phyloP scores from a whole-genome alignment of 1,140 invertebrate species.

The Oryzaephilus surinamensis region DNA sequence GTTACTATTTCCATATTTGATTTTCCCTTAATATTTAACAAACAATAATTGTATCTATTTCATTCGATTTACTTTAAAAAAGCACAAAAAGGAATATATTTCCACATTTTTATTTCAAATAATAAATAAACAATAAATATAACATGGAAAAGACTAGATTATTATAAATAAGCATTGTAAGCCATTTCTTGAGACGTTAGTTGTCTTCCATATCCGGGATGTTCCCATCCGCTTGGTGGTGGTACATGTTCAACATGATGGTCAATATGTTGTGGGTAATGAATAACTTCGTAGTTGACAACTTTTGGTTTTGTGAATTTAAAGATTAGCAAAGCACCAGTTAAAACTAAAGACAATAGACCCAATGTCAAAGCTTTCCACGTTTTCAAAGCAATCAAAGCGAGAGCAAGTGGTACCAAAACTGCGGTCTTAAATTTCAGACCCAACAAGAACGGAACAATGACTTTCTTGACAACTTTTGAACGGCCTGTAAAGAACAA shows the following conservation, averaged over 20 bases:
- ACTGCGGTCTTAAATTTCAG: constrained; percentile 76
- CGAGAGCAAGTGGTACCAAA: constrained; percentile 64
- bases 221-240: constrained; percentile 48
- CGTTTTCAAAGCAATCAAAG: constrained; percentile 72
- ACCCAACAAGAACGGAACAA: constrained; percentile 72
- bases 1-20: not conserved
- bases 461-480: constrained; percentile 71
- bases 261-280: constrained; percentile 59
- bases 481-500: constrained; percentile 25
- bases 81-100: not conserved
- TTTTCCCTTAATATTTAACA: not conserved
- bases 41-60: too few species aligned
- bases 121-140: constrained; percentile 23
- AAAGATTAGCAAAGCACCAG: constrained; percentile 72
- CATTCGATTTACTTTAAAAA: not conserved
- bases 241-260: constrained; percentile 53
- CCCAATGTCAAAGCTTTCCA: constrained; percentile 79
- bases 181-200: constrained; percentile 52
- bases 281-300: constrained; percentile 72
- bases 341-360: constrained; percentile 68
- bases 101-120: constrained; percentile 21
- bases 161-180: constrained; percentile 47
- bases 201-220: constrained; percentile 48
- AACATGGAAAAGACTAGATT: not conserved
- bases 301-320: constrained; percentile 75